Evolutionary conservation across 2,888 invertebrate genomes (phyloP), one percentile per base, ranked within the genome.

Genomic region (Drepana falcataria): DNA sequence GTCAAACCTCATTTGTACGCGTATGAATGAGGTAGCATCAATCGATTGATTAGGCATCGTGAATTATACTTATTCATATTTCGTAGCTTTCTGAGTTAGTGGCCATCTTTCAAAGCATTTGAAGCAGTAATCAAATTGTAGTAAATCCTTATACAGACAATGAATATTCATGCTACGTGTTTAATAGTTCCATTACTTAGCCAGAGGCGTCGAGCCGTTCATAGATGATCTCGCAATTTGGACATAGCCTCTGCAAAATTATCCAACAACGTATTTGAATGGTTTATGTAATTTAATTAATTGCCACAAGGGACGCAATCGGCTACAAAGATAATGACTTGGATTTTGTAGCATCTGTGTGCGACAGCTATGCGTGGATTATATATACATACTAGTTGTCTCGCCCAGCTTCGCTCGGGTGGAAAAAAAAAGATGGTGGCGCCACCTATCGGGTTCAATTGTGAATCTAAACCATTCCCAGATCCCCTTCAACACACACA

Each of bases 151-250:
- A 51, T 63, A 61, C 63, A 65, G 59, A 68, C 59, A 65, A 68
- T 69, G 70, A 73, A 73, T 72, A 71, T 71, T 68, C 67, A 73
- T 63, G 59, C 56, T 44, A 37, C 35, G 48, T 57, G 55, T 55
- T 54, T 54, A 47, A 47, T 55, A 56, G 54, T 44, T 49, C 65
- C 60, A 77, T 75, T 77, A 73, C 61, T 65, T 60, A 63, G 58
- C 55, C 60, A 61, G 51, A 66, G 56, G 64, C 65, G 59, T 66
- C 52, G 61, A 57, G 57, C 61, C 57, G 55, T 55, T 59, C 60
- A 59, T 63, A 67, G 63, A 54, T 55, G 61, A 69, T 68, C 61
- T 55, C 53, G 63, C 57, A 62, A 68, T 66, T 71, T 67, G 55
- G 58, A 48, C 53, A 56, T 53, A 40, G 51, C 51, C 44, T 51